Evolutionary conservation across 2,113 vertebrate genomes (phyloP).

Genomic region (Colius striatus): DNA sequence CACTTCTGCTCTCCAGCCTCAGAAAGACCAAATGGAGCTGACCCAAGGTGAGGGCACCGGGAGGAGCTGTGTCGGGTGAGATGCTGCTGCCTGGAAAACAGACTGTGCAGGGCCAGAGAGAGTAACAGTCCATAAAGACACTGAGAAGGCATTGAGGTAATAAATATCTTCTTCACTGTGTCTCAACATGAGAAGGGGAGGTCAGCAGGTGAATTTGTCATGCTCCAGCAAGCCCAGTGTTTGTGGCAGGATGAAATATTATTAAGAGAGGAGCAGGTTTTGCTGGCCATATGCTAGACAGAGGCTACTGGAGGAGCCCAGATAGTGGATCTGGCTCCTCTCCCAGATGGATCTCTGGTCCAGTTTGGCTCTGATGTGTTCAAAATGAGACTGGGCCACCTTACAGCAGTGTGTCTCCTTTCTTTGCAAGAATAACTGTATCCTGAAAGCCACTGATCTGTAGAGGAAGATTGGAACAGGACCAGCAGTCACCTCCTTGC

Average conservation of each 20-base stretch:
- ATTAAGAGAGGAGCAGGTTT: background rate
- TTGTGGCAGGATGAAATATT: background rate
- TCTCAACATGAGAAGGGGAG: background rate
- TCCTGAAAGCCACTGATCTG: background rate
- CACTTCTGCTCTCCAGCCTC: rapidly evolving
- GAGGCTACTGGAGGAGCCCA: background rate
- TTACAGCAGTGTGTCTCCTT: background rate
- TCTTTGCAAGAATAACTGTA: background rate
- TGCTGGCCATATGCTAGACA: background rate
- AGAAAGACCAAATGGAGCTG: background rate
- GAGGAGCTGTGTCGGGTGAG: background rate
- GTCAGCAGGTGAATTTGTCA: background rate
- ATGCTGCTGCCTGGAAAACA: background rate
- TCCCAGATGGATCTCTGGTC: background rate
- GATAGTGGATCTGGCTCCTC: background rate
- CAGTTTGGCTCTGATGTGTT: background rate
- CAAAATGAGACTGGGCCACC: background rate
- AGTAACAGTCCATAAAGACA: background rate
- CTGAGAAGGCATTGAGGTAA: background rate
- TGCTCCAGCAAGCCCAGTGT: background rate
- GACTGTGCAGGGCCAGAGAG: background rate
- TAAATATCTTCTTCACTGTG: background rate
- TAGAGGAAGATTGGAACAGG: background rate
- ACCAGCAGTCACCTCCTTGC: background rate
- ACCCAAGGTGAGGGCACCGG: background rate